These are phyloP conservation scores for Coenobita brevimanus DNA, from an alignment of 1,140 invertebrate genomes.

Conservation along the genomic window DNA sequence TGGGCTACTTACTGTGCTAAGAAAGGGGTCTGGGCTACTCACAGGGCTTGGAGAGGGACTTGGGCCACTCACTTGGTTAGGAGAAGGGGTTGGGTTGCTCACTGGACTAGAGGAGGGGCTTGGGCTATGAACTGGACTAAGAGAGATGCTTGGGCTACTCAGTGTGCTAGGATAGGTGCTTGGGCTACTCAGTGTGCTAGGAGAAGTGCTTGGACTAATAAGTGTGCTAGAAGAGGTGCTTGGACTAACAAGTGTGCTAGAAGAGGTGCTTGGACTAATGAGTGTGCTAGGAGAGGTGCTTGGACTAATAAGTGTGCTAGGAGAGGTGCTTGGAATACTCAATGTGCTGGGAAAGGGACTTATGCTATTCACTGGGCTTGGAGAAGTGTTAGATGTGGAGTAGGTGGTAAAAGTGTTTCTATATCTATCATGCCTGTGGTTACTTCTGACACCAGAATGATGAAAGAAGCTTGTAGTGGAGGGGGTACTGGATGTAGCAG, in stretches of 20 bases:
- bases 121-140: background rate
- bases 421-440: background rate
- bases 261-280: background rate
- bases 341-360: background rate
- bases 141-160: background rate
- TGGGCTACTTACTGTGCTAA: too few species aligned
- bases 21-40: background rate
- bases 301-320: background rate
- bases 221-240: background rate
- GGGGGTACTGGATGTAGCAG: background rate
- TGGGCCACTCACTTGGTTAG: background rate
- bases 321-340: background rate
- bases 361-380: background rate
- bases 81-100: background rate
- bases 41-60: background rate
- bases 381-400: background rate
- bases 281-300: background rate
- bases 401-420: background rate
- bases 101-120: background rate
- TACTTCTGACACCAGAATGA: too few species aligned
- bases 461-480: too few species aligned
- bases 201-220: background rate
- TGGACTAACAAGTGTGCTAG: background rate
- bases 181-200: background rate
- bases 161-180: background rate